Evolutionary conservation across 2,888 invertebrate species (phyloP), one percentile per base, ranked within the genome.

Genomic region (Glyphotaelius pellucidus): DNA sequence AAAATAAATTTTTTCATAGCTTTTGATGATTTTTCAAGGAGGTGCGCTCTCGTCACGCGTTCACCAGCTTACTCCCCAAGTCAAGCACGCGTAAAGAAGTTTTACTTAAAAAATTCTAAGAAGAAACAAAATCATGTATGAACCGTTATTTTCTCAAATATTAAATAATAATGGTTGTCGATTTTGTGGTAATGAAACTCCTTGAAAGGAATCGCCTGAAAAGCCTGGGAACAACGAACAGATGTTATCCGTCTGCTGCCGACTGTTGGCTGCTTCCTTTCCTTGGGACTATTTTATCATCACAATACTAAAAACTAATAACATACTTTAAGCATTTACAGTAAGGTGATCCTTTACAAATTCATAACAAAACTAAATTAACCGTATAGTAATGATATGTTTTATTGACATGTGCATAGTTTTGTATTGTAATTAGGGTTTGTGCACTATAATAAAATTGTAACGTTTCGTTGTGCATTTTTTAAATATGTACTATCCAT

Each of bases 171-270:
- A 67, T 2, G 25, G 67, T 67, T 25, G 9, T 67, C 67, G 25
- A 25, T 67, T 67, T n/a, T n/a, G 67, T 25, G 67, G 67, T 67
- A 25, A 67, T 67, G 9, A 67, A 67, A 67, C 9, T 67, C 9
- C 67, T 67, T 67, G 25, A n/a, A 67, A 67, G 67, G 67, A 67
- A 9, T 67, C 67, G 9, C 25, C 0, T 67, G 67, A 67, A 67
- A 67, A 67, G 25, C 90, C 87, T 79, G 88, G 86, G 81, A 90
- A 92, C 86, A 83, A 47, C 52, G 67, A 90, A 80, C 92, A 92
- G 88, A 92, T 92, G 92, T 81, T 87, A 81, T 91, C 91, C 91
- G 86, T 80, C 81, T 83, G 30, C n/a, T 67, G 25, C 9, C 67
- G n/a, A 67, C 25, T 25, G 14, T 80, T 80, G 42, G 32, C 67